These are phyloP conservation scores for Dryas iulia DNA, from an alignment of 1,140 invertebrate species.

Conservation along the genomic window DNA sequence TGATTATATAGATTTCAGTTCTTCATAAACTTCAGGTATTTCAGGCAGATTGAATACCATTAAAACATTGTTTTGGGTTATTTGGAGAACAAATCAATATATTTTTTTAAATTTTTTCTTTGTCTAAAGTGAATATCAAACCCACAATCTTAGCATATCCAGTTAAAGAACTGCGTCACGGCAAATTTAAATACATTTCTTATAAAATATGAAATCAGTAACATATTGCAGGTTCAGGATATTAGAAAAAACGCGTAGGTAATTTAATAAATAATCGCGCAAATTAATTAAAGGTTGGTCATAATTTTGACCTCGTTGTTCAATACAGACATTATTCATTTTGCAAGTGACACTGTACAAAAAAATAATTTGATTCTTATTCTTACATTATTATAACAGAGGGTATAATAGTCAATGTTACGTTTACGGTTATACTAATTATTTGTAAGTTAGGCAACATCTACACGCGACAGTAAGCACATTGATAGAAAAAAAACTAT, in stretches of 20 bases:
- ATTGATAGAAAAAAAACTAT: conserved; percentile 2
- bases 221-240: not conserved
- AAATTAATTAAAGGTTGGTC: not conserved
- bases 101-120: too few relatives aligned
- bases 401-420: not conserved
- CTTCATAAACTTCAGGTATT: too few relatives aligned
- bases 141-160: too few relatives aligned
- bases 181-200: too few relatives aligned
- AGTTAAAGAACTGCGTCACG: too few relatives aligned
- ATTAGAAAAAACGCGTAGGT: not conserved
- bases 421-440: not conserved
- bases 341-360: not conserved
- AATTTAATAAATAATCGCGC: not conserved
- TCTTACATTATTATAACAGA: not conserved
- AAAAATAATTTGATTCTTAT: not conserved
- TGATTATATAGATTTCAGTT: too few relatives aligned
- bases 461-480: not conserved
- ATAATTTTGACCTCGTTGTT: not conserved
- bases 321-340: not conserved
- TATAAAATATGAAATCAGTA: not conserved
- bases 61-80: too few relatives aligned
- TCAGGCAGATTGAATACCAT: too few relatives aligned
- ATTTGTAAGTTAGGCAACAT: not conserved
- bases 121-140: too few relatives aligned
- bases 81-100: too few relatives aligned